Percentiles rank a stretch among this genome's conserved stretches.
Evolutionary conservation across 1,140 invertebrate species (phyloP).

Genomic region (Grapholita molesta): DNA sequence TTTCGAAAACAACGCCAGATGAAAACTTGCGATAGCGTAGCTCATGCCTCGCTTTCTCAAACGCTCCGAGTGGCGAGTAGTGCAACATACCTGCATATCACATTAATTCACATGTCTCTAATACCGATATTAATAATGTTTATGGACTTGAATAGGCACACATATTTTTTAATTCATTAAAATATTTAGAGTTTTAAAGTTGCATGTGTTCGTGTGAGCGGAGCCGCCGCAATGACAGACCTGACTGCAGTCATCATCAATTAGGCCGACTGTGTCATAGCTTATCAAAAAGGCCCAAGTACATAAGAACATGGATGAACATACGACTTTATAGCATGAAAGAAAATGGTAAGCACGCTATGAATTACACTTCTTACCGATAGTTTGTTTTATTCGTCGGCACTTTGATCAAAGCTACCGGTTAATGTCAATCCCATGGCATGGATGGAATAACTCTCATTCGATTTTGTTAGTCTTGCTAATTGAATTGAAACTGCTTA

Average conservation of each 20-base stretch:
- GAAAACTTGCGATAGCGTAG: not conserved
- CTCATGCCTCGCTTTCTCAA: conserved; percentile 2
- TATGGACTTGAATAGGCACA: not conserved
- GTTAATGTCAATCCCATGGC: conserved; percentile 28
- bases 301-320: not conserved
- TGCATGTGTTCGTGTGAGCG: conserved; percentile 23
- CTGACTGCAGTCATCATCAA: conserved; percentile 33
- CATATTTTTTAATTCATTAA: conserved; percentile 21
- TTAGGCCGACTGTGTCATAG: conserved; percentile 22
- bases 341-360: conserved; percentile 19
- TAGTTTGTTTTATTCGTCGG: conserved; percentile 31
- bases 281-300: not conserved
- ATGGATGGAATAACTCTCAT: conserved; percentile 36
- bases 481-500: conserved; percentile 41
- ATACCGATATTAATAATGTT: conserved; percentile 2
- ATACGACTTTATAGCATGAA: not conserved
- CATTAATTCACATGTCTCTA: conserved; percentile 13
- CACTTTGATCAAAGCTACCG: conserved; percentile 33
- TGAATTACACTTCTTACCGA: conserved; percentile 33
- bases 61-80: not conserved
- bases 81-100: not conserved
- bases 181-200: conserved; percentile 9
- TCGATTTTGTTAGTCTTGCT: conserved; percentile 32
- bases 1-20: not conserved
- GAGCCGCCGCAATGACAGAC: conserved; percentile 28